Evolutionary conservation across 2,797 vertebrate genomes (phyloP), one percentile per base, ranked within the genome.

Genomic region (Oreonectes daqikongensis): DNA sequence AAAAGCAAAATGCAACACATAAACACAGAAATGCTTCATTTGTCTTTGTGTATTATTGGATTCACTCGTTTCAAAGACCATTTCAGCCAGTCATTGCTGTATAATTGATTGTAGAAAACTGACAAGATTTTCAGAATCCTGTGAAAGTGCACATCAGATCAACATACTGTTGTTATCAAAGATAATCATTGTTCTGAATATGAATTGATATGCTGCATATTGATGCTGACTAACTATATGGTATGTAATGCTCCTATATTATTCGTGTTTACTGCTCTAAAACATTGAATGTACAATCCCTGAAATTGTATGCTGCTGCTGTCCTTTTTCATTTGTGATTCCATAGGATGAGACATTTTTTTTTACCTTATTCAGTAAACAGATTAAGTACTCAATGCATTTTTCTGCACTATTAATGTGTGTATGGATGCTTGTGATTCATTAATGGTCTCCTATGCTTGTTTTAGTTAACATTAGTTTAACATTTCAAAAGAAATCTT

Each of bases 281-380:
- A 84, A 73, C 78, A 53, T 50, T 88, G 91, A 92, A 91, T 91
- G 91, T 92, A 88, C 55, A 80, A 84, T 85, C 82, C 68, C 50
- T 77, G 74, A 74, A 44, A 26, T 59, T 72, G 28, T 78, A 69
- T 69, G 60, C 61, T 28, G 10, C 44, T 57, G 15, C 48, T 61
- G 52, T 59, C 15, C 2, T 5, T 26, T 66, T 17, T 42, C 40
- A 42, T 42, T 14, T 42, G 40, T 44, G 38, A 61, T 38, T 77
- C 30, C 35, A 22, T 12, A 53, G 18, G 32, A 73, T 38, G 20
- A 17, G 12, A 17, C 35, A n/a, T n/a, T 46, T 64, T 30, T 42
- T 66, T 18, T 8, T 46, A 44, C 2, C 32, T 42, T 28, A 18
- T 55, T 22, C 2, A n/a, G 22, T 52, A 22, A 68, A 28, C 52